These are phyloP conservation scores for Eubasilissa regina DNA, from an alignment of 1,140 invertebrate species.

Conservation along the genomic window DNA sequence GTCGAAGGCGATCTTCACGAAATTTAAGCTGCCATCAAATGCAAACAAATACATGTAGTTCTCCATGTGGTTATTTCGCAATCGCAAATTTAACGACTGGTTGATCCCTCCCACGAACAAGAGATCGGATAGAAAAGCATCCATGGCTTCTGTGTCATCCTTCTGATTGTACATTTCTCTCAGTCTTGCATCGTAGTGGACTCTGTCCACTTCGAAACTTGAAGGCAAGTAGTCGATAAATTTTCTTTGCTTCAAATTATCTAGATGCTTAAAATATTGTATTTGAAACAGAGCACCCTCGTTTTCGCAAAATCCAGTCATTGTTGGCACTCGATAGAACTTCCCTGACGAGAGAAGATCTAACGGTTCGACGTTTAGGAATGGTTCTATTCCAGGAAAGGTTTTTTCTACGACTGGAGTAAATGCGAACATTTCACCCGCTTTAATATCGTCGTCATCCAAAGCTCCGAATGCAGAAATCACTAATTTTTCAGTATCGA, in stretches of 20 bases:
- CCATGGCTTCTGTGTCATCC: constrained; percentile 60
- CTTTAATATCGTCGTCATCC: constrained; percentile 57
- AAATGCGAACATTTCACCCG: constrained; percentile 67
- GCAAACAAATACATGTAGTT: constrained; percentile 66
- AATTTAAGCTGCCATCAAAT: constrained; percentile 67
- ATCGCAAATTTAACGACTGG: constrained; percentile 57
- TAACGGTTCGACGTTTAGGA: constrained; percentile 64
- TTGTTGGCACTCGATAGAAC: constrained; percentile 66
- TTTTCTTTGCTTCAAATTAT: constrained; percentile 59
- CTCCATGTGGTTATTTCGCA: constrained; percentile 58
- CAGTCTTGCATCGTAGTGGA: constrained; percentile 62
- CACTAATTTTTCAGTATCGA: constrained; percentile 64
- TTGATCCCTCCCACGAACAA: constrained; percentile 67
- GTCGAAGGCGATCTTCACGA: constrained; percentile 64
- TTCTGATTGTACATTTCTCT: constrained; percentile 63
- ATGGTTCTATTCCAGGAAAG: constrained; percentile 65
- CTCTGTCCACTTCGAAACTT: constrained; percentile 62
- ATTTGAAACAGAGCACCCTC: constrained; percentile 65
- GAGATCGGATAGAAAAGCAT: constrained; percentile 66
- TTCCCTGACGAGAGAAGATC: constrained; percentile 63
- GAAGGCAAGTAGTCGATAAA: constrained; percentile 64
- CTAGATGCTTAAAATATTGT: constrained; percentile 35
- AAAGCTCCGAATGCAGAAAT: constrained; percentile 61
- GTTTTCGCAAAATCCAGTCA: constrained; percentile 65
- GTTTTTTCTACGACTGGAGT: constrained; percentile 65